phyloP scores from a whole-genome alignment of 2,797 vertebrate genomes.

The Pterois miles region DNA sequence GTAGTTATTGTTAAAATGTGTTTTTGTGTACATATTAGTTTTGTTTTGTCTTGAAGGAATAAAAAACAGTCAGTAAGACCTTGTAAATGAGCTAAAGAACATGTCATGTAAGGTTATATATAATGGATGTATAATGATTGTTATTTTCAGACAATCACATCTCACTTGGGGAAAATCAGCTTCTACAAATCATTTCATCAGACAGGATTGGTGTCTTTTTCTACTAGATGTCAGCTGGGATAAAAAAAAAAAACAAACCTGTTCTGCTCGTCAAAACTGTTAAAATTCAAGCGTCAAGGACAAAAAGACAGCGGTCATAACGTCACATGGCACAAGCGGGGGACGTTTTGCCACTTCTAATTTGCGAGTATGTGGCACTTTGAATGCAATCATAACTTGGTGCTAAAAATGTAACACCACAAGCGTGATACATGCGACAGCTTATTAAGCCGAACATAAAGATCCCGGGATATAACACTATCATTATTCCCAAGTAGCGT shows the following conservation, averaged over 20 bases:
- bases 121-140: constrained; percentile 1
- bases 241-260: neutral
- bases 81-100: neutral
- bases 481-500: constrained; percentile 18
- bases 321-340: neutral
- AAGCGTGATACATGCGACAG: neutral
- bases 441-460: constrained; percentile 35
- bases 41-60: neutral
- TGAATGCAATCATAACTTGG: constrained; percentile 12
- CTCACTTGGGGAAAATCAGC: neutral
- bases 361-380: constrained; percentile 12
- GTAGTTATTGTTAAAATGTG: neutral
- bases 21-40: neutral
- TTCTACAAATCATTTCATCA: neutral
- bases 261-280: neutral
- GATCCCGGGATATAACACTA: constrained; percentile 21
- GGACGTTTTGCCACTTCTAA: constrained; percentile 31
- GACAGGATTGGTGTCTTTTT: neutral
- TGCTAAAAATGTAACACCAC: constrained; percentile 18
- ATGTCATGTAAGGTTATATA: neutral
- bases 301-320: constrained; percentile 5
- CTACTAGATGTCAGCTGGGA: neutral
- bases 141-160: constrained; percentile 4
- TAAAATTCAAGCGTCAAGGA: neutral
- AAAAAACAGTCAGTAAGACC: neutral